Evolutionary conservation across 2,888 invertebrate genomes (phyloP), one percentile per base, ranked within the genome.

Genomic region (Nemotelus pantherinus): DNA sequence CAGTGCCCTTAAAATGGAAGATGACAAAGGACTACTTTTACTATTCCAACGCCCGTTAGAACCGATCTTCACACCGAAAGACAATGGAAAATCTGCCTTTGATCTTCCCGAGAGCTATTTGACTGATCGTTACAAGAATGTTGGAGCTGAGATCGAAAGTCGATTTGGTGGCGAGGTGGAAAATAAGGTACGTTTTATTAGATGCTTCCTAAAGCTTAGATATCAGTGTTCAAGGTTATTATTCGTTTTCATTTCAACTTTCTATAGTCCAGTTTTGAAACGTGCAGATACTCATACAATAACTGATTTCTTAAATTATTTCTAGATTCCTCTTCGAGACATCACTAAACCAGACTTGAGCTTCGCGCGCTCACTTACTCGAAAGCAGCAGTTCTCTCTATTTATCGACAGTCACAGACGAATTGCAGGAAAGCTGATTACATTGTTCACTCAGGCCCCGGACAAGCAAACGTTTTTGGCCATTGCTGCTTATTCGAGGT

Each of bases 331-430:
- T 2, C 74, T 87, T n/a, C 82, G 83, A 0, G 84, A 86, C 1
- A 60, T 86, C 77, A 67, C 79, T 3, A 83, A 83, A 63, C 87
- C 86, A 1, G 83, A 86, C 80, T 79, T 87, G 5, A 81, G 78
- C 2, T 87, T 87, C 76, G 80, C 86, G 43, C 67, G 78, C 2
- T 80, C 81, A 10, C 74, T 87, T 50, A 82, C 82, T 2, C 81
- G 76, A 3, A 83, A 83, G 58, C 77, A 82, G 1, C 84, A 83
- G 43, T 95, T 95, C 86, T 94, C 94, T 0, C 87, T 94, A 39
- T 95, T 95, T 83, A 89, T 93, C 78, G 92, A 92, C 0, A 87
- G 85, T 39, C 95, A 96, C 84, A 90, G 92, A 64, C 88, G 88
- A 72, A 90, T 94, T 84, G 94, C 95, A 3, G 90, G 90, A 0